Evolutionary conservation across 2,797 vertebrate species (phyloP).

Genomic region (Gouania willdenowi): DNA sequence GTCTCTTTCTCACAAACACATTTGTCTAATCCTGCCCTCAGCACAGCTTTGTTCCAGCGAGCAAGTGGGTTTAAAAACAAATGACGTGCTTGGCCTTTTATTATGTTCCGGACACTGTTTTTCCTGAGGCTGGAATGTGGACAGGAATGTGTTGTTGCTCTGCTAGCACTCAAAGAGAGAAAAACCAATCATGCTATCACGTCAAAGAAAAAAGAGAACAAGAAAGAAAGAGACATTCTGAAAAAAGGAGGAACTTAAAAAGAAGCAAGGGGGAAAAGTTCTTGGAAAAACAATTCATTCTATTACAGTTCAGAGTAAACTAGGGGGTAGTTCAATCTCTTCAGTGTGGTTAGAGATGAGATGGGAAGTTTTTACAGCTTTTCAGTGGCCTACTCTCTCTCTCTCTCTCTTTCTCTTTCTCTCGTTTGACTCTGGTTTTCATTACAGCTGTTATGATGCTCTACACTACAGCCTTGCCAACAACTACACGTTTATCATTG

Average conservation of each 20-base stretch:
- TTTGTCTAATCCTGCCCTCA: slow-evolving; percentile 51
- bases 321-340: slow-evolving; percentile 7
- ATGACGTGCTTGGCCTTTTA: slow-evolving; percentile 72
- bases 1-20: slow-evolving; percentile 51
- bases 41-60: slow-evolving; percentile 61
- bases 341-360: slow-evolving; percentile 7
- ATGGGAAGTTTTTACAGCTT: slow-evolving; percentile 22
- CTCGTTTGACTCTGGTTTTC: slow-evolving; percentile 54
- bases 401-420: slow-evolving; percentile 1
- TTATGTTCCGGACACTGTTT: slow-evolving; percentile 75
- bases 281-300: slow-evolving; percentile 27
- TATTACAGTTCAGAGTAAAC: slow-evolving; percentile 10
- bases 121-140: slow-evolving; percentile 74
- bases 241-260: slow-evolving; percentile 6
- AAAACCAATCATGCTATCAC: slow-evolving; percentile 49
- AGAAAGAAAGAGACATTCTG: slow-evolving; percentile 3
- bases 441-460: slow-evolving; percentile 60
- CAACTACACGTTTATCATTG: slow-evolving; percentile 43
- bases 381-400: slow-evolving; percentile 14
- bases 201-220: slow-evolving; percentile 34
- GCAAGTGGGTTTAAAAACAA: slow-evolving; percentile 71
- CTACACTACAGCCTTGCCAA: slow-evolving; percentile 26
- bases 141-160: slow-evolving; percentile 80
- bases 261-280: background rate
- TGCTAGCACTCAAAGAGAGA: slow-evolving; percentile 60